phyloP scores from a whole-genome alignment of 2,888 invertebrate species.

The Epinotia ramella region DNA sequence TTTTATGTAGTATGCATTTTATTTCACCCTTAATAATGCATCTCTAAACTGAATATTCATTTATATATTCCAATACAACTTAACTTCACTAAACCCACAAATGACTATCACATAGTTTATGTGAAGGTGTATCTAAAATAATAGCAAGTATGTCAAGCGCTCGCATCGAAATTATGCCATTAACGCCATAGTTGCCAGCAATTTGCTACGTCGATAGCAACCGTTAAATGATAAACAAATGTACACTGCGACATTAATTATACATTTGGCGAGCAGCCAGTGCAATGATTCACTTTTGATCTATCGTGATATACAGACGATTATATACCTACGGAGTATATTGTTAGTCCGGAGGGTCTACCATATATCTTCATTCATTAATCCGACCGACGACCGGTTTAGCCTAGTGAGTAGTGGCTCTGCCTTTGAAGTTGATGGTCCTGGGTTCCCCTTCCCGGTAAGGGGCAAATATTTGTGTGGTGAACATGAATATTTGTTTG shows the following conservation, averaged over 20 bases:
- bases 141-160: not conserved
- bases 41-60: no score
- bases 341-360: not conserved
- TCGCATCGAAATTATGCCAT: slow-evolving; percentile 3
- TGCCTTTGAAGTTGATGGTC: no score
- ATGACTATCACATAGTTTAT: no score
- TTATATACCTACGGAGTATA: not conserved
- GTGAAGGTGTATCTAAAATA: no score
- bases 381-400: not conserved
- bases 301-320: slow-evolving; percentile 6
- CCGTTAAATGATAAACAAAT: slow-evolving; percentile 26
- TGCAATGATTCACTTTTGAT: slow-evolving; percentile 30
- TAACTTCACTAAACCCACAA: no score
- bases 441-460: no score
- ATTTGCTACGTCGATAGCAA: slow-evolving; percentile 2
- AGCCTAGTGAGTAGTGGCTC: not conserved
- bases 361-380: not conserved
- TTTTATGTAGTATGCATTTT: no score
- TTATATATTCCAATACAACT: no score
- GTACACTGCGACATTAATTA: slow-evolving; percentile 24
- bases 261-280: slow-evolving; percentile 27
- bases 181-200: not conserved
- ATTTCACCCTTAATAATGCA: no score
- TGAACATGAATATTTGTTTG: no score
- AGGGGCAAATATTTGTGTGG: no score